Percentiles rank a stretch among this genome's conserved stretches.
These are phyloP conservation scores for Paguma larvata DNA, from an alignment of 2,797 vertebrate genomes.

Conservation along the genomic window DNA sequence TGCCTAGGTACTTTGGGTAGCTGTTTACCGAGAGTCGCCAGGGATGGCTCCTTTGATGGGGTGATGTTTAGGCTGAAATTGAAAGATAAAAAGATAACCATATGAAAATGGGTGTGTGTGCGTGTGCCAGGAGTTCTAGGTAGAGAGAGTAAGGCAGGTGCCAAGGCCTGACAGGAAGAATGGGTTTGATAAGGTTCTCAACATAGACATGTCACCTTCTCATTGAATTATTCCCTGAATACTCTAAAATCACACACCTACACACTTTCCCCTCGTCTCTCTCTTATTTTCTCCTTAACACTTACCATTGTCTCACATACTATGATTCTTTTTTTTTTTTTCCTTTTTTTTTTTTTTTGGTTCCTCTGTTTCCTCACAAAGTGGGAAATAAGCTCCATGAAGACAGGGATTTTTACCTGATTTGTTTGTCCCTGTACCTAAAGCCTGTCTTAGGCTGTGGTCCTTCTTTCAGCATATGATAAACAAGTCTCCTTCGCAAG, in stretches of 20 bases:
- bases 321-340: background rate
- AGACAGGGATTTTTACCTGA: background rate
- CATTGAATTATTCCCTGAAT: slow-evolving; percentile 19
- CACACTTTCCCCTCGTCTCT: background rate
- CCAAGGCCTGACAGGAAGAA: background rate
- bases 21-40: background rate
- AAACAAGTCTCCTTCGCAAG: background rate
- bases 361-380: background rate
- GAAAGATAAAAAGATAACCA: background rate
- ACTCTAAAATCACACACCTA: slow-evolving; percentile 17
- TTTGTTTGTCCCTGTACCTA: slow-evolving; percentile 37
- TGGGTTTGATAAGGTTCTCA: background rate
- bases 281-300: slow-evolving; percentile 38
- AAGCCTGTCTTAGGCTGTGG: background rate
- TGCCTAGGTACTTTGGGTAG: background rate
- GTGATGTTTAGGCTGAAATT: slow-evolving; percentile 21
- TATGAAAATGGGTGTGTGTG: background rate
- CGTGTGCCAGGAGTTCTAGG: background rate
- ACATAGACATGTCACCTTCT: background rate
- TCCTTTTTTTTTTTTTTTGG: slow-evolving; percentile 51
- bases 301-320: background rate
- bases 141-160: background rate
- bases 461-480: slow-evolving; percentile 12
- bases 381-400: background rate
- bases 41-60: slow-evolving; percentile 6